phyloP scores from a whole-genome alignment of 2,797 vertebrate genomes.

The Dendrocincla fuliginosa region DNA sequence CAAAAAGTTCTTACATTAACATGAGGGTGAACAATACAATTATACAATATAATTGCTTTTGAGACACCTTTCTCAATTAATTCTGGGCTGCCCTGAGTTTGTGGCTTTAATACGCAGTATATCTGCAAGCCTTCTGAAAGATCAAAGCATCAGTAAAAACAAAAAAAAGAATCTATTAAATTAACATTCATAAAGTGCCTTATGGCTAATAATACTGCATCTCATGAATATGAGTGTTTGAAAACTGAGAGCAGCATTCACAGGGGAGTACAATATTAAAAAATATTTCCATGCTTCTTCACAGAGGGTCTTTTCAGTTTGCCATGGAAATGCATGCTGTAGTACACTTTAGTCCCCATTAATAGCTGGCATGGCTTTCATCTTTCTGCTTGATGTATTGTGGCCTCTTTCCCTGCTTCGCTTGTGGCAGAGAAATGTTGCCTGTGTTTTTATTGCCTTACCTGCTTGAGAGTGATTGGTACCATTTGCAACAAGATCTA shows the following conservation, averaged over 20 bases:
- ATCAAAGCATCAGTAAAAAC: conserved; percentile 79
- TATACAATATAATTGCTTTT: conserved; percentile 70
- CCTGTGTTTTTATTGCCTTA: conserved; percentile 77
- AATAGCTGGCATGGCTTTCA: conserved; percentile 79
- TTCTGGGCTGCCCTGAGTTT: conserved; percentile 69
- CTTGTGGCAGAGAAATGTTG: conserved; percentile 73
- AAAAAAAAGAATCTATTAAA: conserved; percentile 74
- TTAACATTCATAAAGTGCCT: conserved; percentile 80
- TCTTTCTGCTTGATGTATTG: conserved; percentile 61
- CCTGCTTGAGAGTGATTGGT: conserved; percentile 63
- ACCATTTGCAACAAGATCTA: background rate
- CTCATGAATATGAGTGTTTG: conserved; percentile 77
- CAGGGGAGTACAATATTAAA: conserved; percentile 11
- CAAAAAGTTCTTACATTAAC: background rate
- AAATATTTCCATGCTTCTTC: conserved; percentile 57
- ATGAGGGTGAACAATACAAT: conserved; percentile 72
- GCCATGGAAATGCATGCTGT: conserved; percentile 67
- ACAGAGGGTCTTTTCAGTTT: conserved; percentile 29
- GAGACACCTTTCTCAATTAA: conserved; percentile 76
- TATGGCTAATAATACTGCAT: conserved; percentile 76
- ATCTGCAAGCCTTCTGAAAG: conserved; percentile 78
- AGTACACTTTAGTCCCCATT: conserved; percentile 68
- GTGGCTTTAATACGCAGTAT: conserved; percentile 66
- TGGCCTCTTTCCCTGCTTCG: conserved; percentile 75
- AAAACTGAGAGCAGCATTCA: conserved; percentile 36